Percentiles rank a stretch among this genome's conserved stretches.
These are phyloP conservation scores for Clavelina lepadiformis DNA, from an alignment of 23 tunicate species.

Conservation along the genomic window DNA sequence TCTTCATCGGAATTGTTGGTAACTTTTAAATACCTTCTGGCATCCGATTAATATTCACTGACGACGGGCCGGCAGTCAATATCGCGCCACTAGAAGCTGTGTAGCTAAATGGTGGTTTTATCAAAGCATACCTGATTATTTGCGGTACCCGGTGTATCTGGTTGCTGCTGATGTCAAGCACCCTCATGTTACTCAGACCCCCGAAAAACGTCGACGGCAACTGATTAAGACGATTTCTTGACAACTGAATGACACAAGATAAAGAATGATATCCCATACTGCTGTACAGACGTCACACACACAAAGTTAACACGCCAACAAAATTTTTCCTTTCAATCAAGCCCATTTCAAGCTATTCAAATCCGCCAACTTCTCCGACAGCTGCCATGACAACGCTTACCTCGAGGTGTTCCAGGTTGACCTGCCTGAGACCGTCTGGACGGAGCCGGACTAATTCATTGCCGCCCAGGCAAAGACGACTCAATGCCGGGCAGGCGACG, in stretches of 20 bases:
- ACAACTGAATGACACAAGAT: too few relatives aligned
- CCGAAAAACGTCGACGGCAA: conserved; percentile 41
- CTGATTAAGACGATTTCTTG: conserved; percentile 42
- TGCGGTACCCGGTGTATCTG: conserved; percentile 32
- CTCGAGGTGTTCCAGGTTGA: conserved; percentile 49
- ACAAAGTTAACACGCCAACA: too few relatives aligned
- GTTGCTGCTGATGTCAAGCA: conserved; percentile 65
- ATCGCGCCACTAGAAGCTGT: neutral
- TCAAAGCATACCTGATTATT: conserved; percentile 45
- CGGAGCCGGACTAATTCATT: conserved; percentile 38
- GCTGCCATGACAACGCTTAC: conserved; percentile 45
- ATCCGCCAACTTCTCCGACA: too few relatives aligned
- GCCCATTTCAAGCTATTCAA: too few relatives aligned
- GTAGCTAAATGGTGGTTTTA: neutral
- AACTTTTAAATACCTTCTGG: too few relatives aligned
- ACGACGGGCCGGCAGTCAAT: too few relatives aligned
- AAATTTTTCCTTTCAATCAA: too few relatives aligned
- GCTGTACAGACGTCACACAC: too few relatives aligned
- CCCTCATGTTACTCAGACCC: conserved; percentile 29
- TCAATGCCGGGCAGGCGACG: conserved; percentile 26
- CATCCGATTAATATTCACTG: too few relatives aligned
- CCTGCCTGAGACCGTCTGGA: conserved; percentile 15
- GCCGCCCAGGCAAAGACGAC: conserved; percentile 35
- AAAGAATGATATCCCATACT: too few relatives aligned
- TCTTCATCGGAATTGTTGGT: too few relatives aligned